Evolutionary conservation across 2,797 vertebrate species (phyloP).

Genomic region (Hemitrygon akajei): DNA sequence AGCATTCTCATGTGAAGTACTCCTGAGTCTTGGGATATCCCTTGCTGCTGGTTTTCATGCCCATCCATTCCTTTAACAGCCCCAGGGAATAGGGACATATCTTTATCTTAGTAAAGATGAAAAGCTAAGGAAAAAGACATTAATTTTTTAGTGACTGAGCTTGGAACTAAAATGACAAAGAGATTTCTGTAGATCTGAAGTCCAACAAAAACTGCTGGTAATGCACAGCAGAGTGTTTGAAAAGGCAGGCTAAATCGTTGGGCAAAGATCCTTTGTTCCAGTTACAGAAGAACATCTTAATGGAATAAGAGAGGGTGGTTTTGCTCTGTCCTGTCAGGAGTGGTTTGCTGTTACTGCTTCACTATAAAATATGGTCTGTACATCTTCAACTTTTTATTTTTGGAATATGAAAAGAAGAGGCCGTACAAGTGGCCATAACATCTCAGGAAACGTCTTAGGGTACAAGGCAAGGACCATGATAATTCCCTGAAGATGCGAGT

Average conservation of each 20-base stretch:
- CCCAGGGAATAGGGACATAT: background rate
- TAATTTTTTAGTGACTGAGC: background rate
- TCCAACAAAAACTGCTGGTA: background rate
- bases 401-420: background rate
- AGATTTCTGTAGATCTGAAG: background rate
- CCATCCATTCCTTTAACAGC: background rate
- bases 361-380: background rate
- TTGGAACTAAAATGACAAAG: background rate
- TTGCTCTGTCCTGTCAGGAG: background rate
- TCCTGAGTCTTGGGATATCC: background rate
- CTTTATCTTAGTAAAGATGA: background rate
- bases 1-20: background rate
- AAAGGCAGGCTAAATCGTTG: background rate
- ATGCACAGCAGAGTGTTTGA: background rate
- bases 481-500: background rate
- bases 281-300: background rate
- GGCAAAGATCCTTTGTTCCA: background rate
- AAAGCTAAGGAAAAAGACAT: background rate
- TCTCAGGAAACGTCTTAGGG: constrained; percentile 21
- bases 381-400: background rate
- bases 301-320: background rate
- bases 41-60: background rate
- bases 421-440: background rate
- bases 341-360: background rate
- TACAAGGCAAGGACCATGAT: background rate